Percentiles rank a stretch among this genome's conserved stretches.
These are phyloP conservation scores for Drosophila tristis DNA, from an alignment of 1,140 invertebrate genomes.

Conservation along the genomic window DNA sequence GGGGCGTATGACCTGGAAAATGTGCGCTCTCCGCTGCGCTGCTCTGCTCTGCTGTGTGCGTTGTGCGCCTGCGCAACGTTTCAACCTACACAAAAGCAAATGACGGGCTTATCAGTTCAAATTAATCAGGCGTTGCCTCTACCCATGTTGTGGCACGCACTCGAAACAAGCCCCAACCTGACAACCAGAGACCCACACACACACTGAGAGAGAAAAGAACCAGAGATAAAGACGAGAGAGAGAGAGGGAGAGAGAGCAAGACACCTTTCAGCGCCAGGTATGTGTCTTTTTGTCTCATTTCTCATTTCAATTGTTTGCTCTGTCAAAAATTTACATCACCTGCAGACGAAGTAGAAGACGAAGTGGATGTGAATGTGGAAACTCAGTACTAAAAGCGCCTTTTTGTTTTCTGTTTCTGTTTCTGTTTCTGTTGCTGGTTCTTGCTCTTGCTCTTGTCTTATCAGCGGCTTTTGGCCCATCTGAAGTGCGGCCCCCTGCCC, in stretches of 20 bases:
- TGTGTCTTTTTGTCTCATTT: conserved; percentile 36
- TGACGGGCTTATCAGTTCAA: conserved; percentile 77
- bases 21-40: conserved; percentile 12
- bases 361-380: neutral
- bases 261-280: conserved; percentile 63
- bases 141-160: conserved; percentile 42
- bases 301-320: conserved; percentile 68
- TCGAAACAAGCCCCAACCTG: conserved; percentile 31
- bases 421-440: neutral
- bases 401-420: conserved; percentile 18
- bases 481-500: conserved; percentile 31
- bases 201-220: neutral
- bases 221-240: neutral
- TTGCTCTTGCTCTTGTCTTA: conserved; percentile 51
- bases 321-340: conserved; percentile 66
- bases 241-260: neutral
- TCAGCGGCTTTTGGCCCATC: conserved; percentile 58
- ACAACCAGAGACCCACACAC: conserved; percentile 12
- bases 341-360: conserved; percentile 2
- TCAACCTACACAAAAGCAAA: conserved; percentile 75
- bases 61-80: conserved; percentile 76
- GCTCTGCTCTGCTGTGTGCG: neutral
- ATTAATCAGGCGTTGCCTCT: conserved; percentile 77
- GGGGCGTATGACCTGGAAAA: conserved; percentile 74
- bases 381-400: conserved; percentile 10